Evolutionary conservation across 2,797 vertebrate genomes (phyloP), one percentile per base, ranked within the genome.

Genomic region (Ispidina lecontei): DNA sequence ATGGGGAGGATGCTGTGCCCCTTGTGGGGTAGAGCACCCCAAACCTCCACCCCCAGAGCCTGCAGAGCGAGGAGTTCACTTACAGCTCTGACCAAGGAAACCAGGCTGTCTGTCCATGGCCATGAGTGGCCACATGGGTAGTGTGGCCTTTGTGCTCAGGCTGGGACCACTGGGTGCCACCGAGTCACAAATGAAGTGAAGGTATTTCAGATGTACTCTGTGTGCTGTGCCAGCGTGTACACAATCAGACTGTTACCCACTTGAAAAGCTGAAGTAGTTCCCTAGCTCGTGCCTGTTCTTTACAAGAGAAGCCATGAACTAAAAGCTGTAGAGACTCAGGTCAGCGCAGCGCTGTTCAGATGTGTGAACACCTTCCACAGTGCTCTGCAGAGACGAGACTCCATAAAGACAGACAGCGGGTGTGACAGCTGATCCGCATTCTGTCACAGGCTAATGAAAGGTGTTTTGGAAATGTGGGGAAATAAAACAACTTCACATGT

Each of bases 181-280:
- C 4, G 0, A 1, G 14, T 16, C 56, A 63, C 23, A 81, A 52
- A 12, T 25, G 31, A 26, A 29, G 26, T 5, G 41, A 19, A 28
- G 64, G 1, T 26, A 9, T 6, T 10, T 26, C 13, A 29, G 47
- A 16, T n/a, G 37, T 20, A 12, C 25, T 28, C 3, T 2, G 3
- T 9, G 0, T 21, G 39, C 31, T 52, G 33, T 26, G 7, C 2
- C 13, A 18, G 19, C 1, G 0, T 1, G 0, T 6, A 10, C 23
- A 1, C 3, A n/a, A 6, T n/a, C 8, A 2, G 52, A 11, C 60
- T 62, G 54, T 22, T 31, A 39, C 9, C 11, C 10, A 60, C 49
- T 29, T 8, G 16, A 44, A 65, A 67, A 55, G 7, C 2, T 4
- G 31, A 39, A 55, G 7, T 35, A n/a, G 35, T 51, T 73, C 35